A percentile compares a stretch with the other conserved stretches of the same genome.
Evolutionary conservation across 2,113 vertebrate species (phyloP).

Genomic region (Lates calcarifer): DNA sequence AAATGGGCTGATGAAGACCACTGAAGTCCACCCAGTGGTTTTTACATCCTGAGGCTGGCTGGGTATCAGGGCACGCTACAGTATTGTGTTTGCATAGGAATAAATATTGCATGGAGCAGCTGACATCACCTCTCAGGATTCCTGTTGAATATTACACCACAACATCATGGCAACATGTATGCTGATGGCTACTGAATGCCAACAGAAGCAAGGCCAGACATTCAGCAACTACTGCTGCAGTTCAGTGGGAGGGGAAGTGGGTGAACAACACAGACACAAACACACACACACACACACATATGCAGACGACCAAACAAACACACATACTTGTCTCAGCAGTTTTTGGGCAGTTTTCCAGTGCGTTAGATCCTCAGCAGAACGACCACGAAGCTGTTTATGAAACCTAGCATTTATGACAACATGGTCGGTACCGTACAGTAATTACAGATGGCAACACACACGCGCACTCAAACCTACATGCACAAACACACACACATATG

Average conservation of each 20-base stretch:
- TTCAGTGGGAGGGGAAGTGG: conserved; percentile 47
- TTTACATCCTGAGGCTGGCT: conserved; percentile 34
- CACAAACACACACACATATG: conserved; percentile 32
- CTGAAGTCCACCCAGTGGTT: not conserved
- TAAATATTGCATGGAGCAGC: conserved; percentile 55
- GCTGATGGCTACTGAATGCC: conserved; percentile 56
- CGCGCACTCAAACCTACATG: conserved; percentile 23
- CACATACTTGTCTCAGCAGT: conserved; percentile 66
- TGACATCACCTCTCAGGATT: conserved; percentile 44
- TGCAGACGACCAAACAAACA: conserved; percentile 27
- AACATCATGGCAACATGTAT: conserved; percentile 67
- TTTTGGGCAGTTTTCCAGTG: conserved; percentile 74
- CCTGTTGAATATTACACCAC: conserved; percentile 51
- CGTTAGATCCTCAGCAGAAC: conserved; percentile 67
- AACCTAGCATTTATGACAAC: conserved; percentile 75
- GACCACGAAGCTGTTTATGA: conserved; percentile 64
- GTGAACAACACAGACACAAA: conserved; percentile 1
- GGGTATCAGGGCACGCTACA: conserved; percentile 11
- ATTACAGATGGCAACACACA: conserved; percentile 73
- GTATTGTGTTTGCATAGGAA: conserved; percentile 74
- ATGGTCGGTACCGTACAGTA: conserved; percentile 62
- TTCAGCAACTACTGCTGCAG: conserved; percentile 56
- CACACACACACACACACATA: not conserved
- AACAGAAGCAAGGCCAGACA: conserved; percentile 56
- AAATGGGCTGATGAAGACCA: not conserved